phyloP scores from a whole-genome alignment of 2,797 vertebrate species.

The Gymnothorax javanicus region DNA sequence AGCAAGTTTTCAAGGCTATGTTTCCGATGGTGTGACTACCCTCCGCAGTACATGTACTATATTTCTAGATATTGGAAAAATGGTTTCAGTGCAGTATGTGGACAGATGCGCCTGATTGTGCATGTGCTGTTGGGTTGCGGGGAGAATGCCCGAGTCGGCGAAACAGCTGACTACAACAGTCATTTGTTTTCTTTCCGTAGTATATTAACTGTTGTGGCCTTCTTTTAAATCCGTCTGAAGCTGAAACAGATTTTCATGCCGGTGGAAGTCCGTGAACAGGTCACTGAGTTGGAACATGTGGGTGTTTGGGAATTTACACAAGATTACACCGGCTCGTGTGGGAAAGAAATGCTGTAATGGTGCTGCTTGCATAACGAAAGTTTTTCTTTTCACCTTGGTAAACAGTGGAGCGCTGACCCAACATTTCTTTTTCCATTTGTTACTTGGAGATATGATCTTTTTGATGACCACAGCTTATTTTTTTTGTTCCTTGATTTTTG shows the following conservation, averaged over 20 bases:
- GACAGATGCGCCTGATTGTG: background rate
- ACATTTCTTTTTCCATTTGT: constrained; percentile 37
- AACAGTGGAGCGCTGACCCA: constrained; percentile 57
- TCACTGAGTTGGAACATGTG: constrained; percentile 60
- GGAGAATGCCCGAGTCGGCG: background rate
- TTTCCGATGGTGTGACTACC: too few species aligned
- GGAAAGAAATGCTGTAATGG: constrained; percentile 49
- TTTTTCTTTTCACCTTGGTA: constrained; percentile 43
- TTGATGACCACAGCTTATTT: background rate
- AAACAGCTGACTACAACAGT: background rate
- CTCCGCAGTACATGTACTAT: too few species aligned
- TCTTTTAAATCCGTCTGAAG: constrained; percentile 44
- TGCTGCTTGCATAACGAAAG: constrained; percentile 44
- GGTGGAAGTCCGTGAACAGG: constrained; percentile 46
- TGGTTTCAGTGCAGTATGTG: background rate
- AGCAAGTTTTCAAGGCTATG: too few species aligned
- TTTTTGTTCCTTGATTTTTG: background rate
- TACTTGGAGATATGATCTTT: constrained; percentile 41
- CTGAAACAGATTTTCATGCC: constrained; percentile 57
- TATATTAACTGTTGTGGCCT: constrained; percentile 45
- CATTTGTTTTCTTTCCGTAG: constrained; percentile 39
- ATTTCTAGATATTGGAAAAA: background rate
- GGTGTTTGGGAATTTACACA: constrained; percentile 50
- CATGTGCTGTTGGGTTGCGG: background rate
- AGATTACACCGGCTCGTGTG: constrained; percentile 50